Evolutionary conservation across 2,888 invertebrate genomes (phyloP).

Genomic region (Drosophila antonietae): DNA sequence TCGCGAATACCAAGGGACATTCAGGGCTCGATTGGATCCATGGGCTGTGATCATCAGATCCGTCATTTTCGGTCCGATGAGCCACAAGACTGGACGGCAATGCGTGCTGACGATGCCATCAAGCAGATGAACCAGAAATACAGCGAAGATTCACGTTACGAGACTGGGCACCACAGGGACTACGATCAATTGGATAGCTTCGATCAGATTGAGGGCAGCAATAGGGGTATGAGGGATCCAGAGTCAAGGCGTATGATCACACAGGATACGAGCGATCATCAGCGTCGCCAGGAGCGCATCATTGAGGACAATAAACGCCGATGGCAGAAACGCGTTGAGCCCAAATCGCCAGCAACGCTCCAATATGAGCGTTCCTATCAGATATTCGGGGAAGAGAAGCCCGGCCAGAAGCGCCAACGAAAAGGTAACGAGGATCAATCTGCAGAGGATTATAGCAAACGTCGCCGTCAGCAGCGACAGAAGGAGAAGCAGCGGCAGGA

Average conservation of each 20-base stretch:
- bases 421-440: neutral
- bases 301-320: conserved; percentile 33
- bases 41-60: conserved; percentile 6
- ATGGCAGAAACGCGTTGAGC: conserved; percentile 31
- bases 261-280: conserved; percentile 31
- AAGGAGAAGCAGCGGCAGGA: conserved; percentile 20
- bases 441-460: conserved; percentile 16
- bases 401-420: neutral
- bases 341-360: neutral
- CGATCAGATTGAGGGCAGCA: neutral
- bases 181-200: neutral
- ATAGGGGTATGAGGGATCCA: neutral
- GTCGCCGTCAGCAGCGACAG: conserved; percentile 26
- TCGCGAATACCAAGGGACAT: neutral
- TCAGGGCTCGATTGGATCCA: neutral
- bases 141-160: conserved; percentile 34
- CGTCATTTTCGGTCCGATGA: conserved; percentile 25
- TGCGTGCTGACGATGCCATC: neutral
- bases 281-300: conserved; percentile 48
- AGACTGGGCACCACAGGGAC: conserved; percentile 7
- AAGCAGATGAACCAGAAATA: neutral
- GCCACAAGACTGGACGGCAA: conserved; percentile 2
- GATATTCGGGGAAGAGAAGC: neutral
- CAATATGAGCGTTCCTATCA: neutral
- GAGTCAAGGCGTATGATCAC: conserved; percentile 33